phyloP scores from a whole-genome alignment of 2,888 invertebrate species.

The Nysson spinosus region DNA sequence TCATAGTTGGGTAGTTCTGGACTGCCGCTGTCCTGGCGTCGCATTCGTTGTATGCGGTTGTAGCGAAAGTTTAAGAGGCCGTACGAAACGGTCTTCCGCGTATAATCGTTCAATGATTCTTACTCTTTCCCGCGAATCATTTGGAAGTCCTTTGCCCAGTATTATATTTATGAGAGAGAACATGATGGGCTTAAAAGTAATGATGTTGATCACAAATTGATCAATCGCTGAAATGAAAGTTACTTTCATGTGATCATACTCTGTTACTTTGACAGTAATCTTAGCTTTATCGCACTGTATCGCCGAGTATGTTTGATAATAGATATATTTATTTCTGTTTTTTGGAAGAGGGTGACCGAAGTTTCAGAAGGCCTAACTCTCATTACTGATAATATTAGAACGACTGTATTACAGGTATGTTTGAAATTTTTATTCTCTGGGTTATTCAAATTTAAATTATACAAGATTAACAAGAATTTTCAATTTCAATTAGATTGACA shows the following conservation, averaged over 20 bases:
- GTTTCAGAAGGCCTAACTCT: slow-evolving; percentile 61
- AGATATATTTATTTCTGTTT: slow-evolving; percentile 17
- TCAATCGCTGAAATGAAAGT: no score
- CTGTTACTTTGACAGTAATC: not conserved
- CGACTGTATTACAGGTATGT: slow-evolving; percentile 65
- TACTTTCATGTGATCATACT: no score
- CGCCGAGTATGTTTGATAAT: not conserved
- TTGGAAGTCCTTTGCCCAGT: not conserved
- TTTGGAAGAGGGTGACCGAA: slow-evolving; percentile 68
- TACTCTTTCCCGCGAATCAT: not conserved
- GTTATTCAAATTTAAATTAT: not conserved
- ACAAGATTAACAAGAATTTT: not conserved
- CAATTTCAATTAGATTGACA: slow-evolving; percentile 62
- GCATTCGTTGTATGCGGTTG: slow-evolving; percentile 22
- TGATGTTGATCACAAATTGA: no score
- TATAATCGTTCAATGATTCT: slow-evolving; percentile 10
- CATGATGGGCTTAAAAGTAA: no score
- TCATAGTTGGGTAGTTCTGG: slow-evolving; percentile 2
- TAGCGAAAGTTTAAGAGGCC: slow-evolving; percentile 57
- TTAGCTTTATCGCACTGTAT: not conserved
- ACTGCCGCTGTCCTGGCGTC: slow-evolving; percentile 7
- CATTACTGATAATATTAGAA: slow-evolving; percentile 67
- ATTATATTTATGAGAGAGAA: not conserved
- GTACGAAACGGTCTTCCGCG: slow-evolving; percentile 41
- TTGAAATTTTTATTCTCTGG: slow-evolving; percentile 4